Conservation (phyloP, 2,797 vertebrate species). For the Synanceia verrucosa region DNA sequence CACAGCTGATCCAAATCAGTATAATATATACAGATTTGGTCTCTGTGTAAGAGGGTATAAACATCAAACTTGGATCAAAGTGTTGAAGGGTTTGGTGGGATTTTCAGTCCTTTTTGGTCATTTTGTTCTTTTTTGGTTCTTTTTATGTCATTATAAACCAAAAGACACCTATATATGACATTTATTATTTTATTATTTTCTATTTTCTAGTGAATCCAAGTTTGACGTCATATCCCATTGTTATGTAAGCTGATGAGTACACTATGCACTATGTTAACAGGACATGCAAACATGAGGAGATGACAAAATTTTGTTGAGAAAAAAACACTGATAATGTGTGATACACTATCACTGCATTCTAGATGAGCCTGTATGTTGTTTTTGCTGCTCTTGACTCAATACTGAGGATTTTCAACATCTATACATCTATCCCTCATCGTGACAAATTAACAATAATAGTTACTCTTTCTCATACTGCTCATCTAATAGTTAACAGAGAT, state of each 20-base stretch:
- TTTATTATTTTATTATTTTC: neutral
- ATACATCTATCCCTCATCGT: neutral
- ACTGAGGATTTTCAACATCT: neutral
- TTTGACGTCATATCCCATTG: slow-evolving; percentile 36
- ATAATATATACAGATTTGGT: neutral
- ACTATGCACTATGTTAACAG: slow-evolving; percentile 37
- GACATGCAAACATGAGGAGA: slow-evolving; percentile 35
- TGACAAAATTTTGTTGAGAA: neutral
- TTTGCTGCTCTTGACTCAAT: neutral
- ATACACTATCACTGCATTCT: neutral
- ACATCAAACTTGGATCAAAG: slow-evolving; percentile 45
- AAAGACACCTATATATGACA: neutral
- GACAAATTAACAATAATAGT: neutral
- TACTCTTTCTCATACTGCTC: neutral
- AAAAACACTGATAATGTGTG: neutral
- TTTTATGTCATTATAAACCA: neutral
- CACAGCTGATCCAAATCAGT: neutral
- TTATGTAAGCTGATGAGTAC: neutral
- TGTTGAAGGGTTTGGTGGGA: neutral
- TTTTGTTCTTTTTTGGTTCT: neutral
- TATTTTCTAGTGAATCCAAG: slow-evolving; percentile 34
- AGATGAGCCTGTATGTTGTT: neutral
- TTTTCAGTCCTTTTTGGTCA: too few relatives aligned
- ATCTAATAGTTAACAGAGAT: neutral
- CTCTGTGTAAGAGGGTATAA: slow-evolving; percentile 12